Evolutionary conservation across 2,113 vertebrate species (phyloP), one percentile per base, ranked within the genome.

Genomic region (Corythaixoides concolor): DNA sequence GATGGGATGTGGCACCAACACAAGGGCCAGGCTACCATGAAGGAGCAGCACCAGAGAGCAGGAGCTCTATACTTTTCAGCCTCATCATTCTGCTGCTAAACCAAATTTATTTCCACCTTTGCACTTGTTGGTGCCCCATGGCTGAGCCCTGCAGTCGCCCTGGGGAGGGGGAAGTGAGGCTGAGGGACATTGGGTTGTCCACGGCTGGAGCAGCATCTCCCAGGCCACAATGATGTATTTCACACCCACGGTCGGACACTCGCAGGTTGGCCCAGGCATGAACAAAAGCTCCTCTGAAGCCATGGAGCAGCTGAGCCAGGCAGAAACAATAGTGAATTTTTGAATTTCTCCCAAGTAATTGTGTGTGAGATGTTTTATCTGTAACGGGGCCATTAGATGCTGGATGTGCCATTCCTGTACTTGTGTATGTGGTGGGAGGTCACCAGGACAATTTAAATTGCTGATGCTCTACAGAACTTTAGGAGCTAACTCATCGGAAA

Each of bases 211-310:
- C 52, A 90, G 58, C 53, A 53, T 56, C 84, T 72, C 21, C 27
- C n/a, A 75, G 45, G 23, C 47, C 28, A 92, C 80, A 95, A 92
- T 81, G 50, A 28, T 24, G 19, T 37, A 13, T 91, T 95, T 94
- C 84, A 91, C 27, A 89, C 58, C 33, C 69, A 24, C 58, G 58
- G 41, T 3, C 19, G 33, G 50, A 58, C 55, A 41, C 20, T 62
- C 6, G 1, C 70, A 88, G 66, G 66, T 90, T 92, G 84, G 41
- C 32, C 32, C 52, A 68, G 76, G 26, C 87, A 76, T 0, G 7
- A 95, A 95, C 95, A 97, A 94, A 85, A 95, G 87, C 63, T 79
- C 81, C 77, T 89, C 74, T 93, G 96, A 97, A 89, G 80, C 26
- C 58, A 47, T 0, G 0, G 49, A 79, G 63, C 95, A 97, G 96